Conservation (phyloP, 2,888 invertebrate genomes). For the Lasioglossum leucozonium region DNA sequence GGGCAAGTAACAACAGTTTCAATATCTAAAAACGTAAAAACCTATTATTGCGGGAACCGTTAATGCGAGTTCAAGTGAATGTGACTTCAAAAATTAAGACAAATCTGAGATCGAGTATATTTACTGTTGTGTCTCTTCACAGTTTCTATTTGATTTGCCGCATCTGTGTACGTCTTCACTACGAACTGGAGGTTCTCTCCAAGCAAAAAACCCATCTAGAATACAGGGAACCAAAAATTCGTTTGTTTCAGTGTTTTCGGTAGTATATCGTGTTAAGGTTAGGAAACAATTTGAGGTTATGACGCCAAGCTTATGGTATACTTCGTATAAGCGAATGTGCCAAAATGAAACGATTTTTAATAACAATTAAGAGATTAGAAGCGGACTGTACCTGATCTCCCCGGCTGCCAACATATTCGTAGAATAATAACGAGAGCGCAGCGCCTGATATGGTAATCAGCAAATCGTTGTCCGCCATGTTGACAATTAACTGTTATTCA, state of each 20-base stretch:
- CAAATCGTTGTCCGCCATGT: constrained; percentile 80
- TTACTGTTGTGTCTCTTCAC: constrained; percentile 87
- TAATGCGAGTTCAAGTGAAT: background rate
- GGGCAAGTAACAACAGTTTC: constrained; percentile 88
- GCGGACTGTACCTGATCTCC: constrained; percentile 86
- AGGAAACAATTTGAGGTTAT: constrained; percentile 49
- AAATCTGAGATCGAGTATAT: constrained; percentile 47
- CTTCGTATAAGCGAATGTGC: background rate
- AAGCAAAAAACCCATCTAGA: constrained; percentile 88
- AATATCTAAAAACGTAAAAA: constrained; percentile 83
- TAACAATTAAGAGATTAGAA: background rate
- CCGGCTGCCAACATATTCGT: constrained; percentile 88
- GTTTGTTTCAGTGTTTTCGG: constrained; percentile 11
- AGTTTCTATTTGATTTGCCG: constrained; percentile 88
- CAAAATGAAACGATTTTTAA: background rate
- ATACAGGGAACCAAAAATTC: constrained; percentile 53
- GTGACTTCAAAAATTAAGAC: background rate
- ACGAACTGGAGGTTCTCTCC: constrained; percentile 88
- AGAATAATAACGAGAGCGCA: constrained; percentile 88
- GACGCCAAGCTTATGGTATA: background rate
- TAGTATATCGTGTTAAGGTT: background rate
- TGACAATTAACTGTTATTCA: constrained; percentile 68
- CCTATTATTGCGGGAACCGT: background rate
- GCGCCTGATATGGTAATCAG: constrained; percentile 86
- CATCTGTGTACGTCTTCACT: constrained; percentile 89